Conservation (phyloP, 1,140 invertebrate genomes). For the Stegodyphus mimosarum region DNA sequence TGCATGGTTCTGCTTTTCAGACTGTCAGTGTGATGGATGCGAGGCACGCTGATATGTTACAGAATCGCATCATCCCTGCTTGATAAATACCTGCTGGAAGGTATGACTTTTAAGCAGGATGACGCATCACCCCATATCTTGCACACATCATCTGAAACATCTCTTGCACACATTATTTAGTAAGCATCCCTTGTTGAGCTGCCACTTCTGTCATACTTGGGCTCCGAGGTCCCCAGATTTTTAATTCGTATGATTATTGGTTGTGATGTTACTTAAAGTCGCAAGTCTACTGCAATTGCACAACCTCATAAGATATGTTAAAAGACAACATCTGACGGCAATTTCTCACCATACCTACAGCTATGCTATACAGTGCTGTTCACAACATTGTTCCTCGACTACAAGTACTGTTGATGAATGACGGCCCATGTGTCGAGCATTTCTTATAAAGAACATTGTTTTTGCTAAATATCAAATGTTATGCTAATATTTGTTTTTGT, state of each 20-base stretch:
- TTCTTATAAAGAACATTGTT: background rate
- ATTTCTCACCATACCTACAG: background rate
- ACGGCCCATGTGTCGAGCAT: background rate
- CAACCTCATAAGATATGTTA: background rate
- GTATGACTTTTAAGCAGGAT: slow-evolving; percentile 15
- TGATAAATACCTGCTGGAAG: background rate
- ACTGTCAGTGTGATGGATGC: background rate
- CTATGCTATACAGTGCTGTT: slow-evolving; percentile 4
- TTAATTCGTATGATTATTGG: slow-evolving; percentile 31
- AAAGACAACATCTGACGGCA: slow-evolving; percentile 5
- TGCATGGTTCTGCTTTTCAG: too few relatives aligned
- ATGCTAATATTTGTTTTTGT: background rate
- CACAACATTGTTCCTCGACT: slow-evolving; percentile 2
- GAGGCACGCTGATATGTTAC: slow-evolving; percentile 1
- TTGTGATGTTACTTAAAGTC: slow-evolving; percentile 38
- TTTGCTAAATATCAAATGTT: background rate
- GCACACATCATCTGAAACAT: background rate
- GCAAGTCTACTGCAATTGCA: background rate
- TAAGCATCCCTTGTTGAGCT: background rate
- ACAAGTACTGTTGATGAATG: background rate
- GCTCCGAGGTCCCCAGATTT: slow-evolving; percentile 25
- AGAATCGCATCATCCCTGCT: slow-evolving; percentile 6
- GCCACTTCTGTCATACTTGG: slow-evolving; percentile 32
- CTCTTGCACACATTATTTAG: slow-evolving; percentile 19
- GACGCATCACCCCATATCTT: background rate